Evolutionary conservation across 2,113 vertebrate species (phyloP).

Genomic region (Clarias batrachus): DNA sequence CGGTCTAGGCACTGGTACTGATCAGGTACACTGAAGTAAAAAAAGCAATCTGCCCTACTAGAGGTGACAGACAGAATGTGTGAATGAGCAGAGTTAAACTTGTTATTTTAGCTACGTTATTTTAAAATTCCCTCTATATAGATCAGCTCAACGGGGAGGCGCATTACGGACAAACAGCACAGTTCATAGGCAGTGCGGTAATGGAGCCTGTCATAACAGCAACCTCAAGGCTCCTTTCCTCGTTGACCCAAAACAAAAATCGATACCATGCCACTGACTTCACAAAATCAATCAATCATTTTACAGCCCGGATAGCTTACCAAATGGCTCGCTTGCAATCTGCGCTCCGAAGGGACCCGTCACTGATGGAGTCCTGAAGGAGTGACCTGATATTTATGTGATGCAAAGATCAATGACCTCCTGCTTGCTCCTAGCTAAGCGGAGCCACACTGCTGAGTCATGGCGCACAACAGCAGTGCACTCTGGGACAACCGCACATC

Average conservation of each 20-base stretch:
- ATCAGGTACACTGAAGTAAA: background rate
- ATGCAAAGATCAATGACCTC: slow-evolving; percentile 50
- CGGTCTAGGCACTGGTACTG: background rate
- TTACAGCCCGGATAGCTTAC: slow-evolving; percentile 38
- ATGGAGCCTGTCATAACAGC: slow-evolving; percentile 30
- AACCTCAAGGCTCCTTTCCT: slow-evolving; percentile 29
- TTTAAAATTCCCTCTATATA: slow-evolving; percentile 20
- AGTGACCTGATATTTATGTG: slow-evolving; percentile 53
- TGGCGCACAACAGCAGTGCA: slow-evolving; percentile 22
- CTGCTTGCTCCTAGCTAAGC: slow-evolving; percentile 26
- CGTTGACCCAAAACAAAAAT: slow-evolving; percentile 37
- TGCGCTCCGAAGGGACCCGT: slow-evolving; percentile 27
- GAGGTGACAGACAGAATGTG: background rate
- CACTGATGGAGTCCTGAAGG: slow-evolving; percentile 26
- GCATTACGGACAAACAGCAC: slow-evolving; percentile 33
- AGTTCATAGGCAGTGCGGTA: slow-evolving; percentile 29
- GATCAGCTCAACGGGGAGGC: slow-evolving; percentile 26
- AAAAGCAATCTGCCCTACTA: background rate
- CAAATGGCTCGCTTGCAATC: slow-evolving; percentile 3
- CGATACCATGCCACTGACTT: slow-evolving; percentile 29
- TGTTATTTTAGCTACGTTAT: slow-evolving; percentile 8
- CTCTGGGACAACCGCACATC: slow-evolving; percentile 23
- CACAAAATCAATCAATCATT: slow-evolving; percentile 43
- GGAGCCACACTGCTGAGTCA: slow-evolving; percentile 40
- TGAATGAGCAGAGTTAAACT: background rate